Evolutionary conservation across 2,113 vertebrate species (phyloP).

Genomic region (Malurus elegans): DNA sequence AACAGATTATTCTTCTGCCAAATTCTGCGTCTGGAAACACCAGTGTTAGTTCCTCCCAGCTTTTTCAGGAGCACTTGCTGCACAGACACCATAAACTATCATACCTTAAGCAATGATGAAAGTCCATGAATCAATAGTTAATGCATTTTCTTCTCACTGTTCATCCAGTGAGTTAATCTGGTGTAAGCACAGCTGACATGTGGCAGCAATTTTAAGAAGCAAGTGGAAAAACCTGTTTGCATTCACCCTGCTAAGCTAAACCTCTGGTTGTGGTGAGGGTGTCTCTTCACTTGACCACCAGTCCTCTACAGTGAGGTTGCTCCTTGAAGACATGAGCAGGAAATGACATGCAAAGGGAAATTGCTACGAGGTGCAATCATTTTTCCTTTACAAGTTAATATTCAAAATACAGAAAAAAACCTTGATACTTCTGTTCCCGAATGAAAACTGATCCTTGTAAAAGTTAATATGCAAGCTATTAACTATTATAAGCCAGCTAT

Average conservation of each 20-base stretch:
- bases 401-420: not conserved
- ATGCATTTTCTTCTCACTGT: not conserved
- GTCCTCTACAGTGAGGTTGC: not conserved
- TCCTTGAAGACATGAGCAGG: not conserved
- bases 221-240: not conserved
- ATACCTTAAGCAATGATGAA: not conserved
- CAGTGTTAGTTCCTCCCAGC: not conserved
- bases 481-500: not conserved
- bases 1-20: not conserved
- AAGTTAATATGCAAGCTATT: not conserved
- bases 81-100: not conserved
- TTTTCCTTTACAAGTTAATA: not conserved
- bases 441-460: not conserved
- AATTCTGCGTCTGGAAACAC: not conserved
- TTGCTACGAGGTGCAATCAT: not conserved
- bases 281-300: not conserved
- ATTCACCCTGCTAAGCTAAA: not conserved
- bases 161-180: not conserved
- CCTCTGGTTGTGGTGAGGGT: not conserved
- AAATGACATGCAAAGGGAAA: not conserved
- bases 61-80: not conserved
- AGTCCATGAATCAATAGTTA: not conserved
- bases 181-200: not conserved
- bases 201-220: not conserved
- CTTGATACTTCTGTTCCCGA: not conserved